Percentiles rank a stretch among this genome's conserved stretches.
Conservation (phyloP, 2,888 invertebrate species). For the Myopa tessellatipennis region DNA sequence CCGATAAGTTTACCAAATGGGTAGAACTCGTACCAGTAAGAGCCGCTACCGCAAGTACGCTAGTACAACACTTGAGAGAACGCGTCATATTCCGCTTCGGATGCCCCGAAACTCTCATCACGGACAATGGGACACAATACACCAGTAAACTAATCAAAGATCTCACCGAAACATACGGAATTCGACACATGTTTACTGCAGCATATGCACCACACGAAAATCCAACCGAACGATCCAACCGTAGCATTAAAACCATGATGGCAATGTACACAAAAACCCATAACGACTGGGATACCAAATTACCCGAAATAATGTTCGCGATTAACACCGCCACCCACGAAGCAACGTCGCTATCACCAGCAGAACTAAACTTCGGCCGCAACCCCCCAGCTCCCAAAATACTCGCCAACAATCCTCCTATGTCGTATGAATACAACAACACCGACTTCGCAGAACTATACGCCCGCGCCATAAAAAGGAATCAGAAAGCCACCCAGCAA, state of each 20-base stretch:
- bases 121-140: not conserved
- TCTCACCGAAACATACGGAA: not conserved
- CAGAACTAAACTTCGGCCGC: not conserved
- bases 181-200: not conserved
- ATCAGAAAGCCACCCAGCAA: not conserved
- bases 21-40: too few relatives aligned
- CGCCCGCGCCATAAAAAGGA: not conserved
- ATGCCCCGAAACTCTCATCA: constrained; percentile 2
- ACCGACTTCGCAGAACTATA: not conserved
- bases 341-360: not conserved
- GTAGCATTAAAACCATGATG: not conserved
- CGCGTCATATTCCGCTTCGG: constrained; percentile 8
- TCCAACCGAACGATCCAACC: constrained; percentile 1
- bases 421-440: not conserved
- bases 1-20: too few relatives aligned
- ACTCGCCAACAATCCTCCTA: not conserved
- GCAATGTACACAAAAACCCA: too few relatives aligned
- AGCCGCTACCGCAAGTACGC: not conserved
- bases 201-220: not conserved
- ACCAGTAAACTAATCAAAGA: not conserved
- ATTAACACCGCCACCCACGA: too few relatives aligned
- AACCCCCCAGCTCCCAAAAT: not conserved
- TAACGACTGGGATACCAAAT: too few relatives aligned
- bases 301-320: too few relatives aligned
- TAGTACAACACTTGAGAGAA: not conserved